Percentiles rank a stretch among this genome's conserved stretches.
phyloP scores from a whole-genome alignment of 2,797 vertebrate genomes.

The Austrolebias charrua region DNA sequence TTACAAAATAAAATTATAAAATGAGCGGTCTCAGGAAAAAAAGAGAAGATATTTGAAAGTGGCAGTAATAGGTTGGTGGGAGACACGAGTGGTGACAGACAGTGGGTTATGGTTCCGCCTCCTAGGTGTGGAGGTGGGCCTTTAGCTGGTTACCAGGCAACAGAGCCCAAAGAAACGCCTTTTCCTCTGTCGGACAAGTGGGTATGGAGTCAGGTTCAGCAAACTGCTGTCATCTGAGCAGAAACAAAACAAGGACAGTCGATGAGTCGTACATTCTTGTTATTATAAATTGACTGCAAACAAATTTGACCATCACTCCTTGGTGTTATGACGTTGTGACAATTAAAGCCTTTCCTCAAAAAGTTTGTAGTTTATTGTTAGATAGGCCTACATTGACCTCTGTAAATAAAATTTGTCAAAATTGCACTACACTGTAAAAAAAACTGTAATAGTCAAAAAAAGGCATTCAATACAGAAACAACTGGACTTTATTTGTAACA shows the following conservation, averaged over 20 bases:
- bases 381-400: too few species aligned
- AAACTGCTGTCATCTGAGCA: slow-evolving; percentile 96
- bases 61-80: slow-evolving; percentile 82
- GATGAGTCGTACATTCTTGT: slow-evolving; percentile 28
- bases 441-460: too few species aligned
- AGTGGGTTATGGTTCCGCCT: slow-evolving; percentile 75
- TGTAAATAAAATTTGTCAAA: too few species aligned
- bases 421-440: too few species aligned
- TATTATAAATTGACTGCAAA: neutral
- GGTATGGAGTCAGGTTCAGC: slow-evolving; percentile 95
- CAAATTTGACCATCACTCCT: too few species aligned
- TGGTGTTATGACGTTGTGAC: too few species aligned
- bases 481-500: too few species aligned
- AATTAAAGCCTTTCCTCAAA: too few species aligned
- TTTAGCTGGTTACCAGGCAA: slow-evolving; percentile 95
- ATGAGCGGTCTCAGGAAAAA: slow-evolving; percentile 72
- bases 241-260: slow-evolving; percentile 37
- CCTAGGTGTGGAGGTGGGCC: slow-evolving; percentile 74
- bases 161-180: slow-evolving; percentile 97
- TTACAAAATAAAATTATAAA: slow-evolving; percentile 82
- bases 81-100: slow-evolving; percentile 78
- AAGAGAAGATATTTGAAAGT: slow-evolving; percentile 77
- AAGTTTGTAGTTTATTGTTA: too few species aligned
- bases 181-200: slow-evolving; percentile 94
- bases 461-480: too few species aligned